Evolutionary conservation across 1,140 invertebrate species (phyloP).

Genomic region (Druon quercuslanigerum): DNA sequence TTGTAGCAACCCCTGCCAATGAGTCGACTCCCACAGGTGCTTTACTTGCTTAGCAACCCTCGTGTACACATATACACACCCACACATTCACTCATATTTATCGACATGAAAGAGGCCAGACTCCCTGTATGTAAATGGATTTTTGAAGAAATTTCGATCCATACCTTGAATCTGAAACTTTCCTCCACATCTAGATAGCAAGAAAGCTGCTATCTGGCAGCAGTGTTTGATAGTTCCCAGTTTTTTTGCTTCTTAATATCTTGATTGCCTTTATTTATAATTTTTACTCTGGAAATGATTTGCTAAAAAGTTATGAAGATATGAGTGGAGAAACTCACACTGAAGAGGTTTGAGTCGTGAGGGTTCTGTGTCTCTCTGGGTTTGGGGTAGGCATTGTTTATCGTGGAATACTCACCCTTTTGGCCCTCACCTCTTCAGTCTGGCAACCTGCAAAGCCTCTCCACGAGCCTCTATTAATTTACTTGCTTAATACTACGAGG

Average conservation of each 20-base stretch:
- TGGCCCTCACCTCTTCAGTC: constrained; percentile 39
- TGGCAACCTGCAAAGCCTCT: constrained; percentile 41
- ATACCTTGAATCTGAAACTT: too few relatives aligned
- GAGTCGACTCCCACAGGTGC: constrained; percentile 68
- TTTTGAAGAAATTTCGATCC: constrained; percentile 5
- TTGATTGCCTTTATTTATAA: too few relatives aligned
- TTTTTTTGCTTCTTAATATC: too few relatives aligned
- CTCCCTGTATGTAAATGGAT: background rate
- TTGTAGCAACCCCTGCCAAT: constrained; percentile 48
- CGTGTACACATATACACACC: constrained; percentile 49
- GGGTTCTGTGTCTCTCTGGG: constrained; percentile 1
- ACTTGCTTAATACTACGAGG: constrained; percentile 71
- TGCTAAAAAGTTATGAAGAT: background rate
- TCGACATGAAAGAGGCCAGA: background rate
- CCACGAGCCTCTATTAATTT: constrained; percentile 70
- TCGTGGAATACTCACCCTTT: constrained; percentile 61
- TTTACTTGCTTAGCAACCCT: constrained; percentile 68
- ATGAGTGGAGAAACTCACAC: background rate
- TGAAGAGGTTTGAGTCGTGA: background rate
- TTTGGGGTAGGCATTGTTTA: constrained; percentile 65
- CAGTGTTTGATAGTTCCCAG: too few relatives aligned
- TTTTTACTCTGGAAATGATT: too few relatives aligned
- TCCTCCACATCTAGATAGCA: background rate
- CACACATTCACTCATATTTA: constrained; percentile 39
- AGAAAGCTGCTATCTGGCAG: background rate